Conservation (phyloP, 2,888 invertebrate species). For the Rhamphomyia laevipes region DNA sequence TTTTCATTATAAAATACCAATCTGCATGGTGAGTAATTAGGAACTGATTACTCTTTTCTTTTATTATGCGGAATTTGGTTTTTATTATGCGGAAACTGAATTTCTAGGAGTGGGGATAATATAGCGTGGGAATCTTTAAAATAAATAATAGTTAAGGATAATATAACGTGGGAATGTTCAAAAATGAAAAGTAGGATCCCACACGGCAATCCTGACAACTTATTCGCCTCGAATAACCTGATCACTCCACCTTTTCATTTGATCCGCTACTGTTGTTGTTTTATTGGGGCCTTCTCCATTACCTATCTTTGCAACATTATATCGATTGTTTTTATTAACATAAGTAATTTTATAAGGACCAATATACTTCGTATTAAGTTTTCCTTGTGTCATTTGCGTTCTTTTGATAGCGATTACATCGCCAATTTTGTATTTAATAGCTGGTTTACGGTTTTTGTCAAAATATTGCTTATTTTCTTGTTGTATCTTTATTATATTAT, state of each 20-base stretch:
- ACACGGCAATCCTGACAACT: slow-evolving; percentile 11
- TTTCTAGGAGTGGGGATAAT: too few species aligned
- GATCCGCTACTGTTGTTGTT: slow-evolving; percentile 8
- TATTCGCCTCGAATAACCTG: slow-evolving; percentile 12
- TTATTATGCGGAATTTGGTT: too few species aligned
- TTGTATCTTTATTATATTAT: slow-evolving; percentile 8
- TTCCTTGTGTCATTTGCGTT: slow-evolving; percentile 9
- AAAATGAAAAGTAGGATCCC: too few species aligned
- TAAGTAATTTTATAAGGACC: neutral
- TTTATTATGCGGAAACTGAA: too few species aligned
- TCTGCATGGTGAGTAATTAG: too few species aligned
- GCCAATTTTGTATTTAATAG: slow-evolving; percentile 1
- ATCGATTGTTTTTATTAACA: slow-evolving; percentile 1
- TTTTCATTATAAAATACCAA: too few species aligned
- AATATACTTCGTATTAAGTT: slow-evolving; percentile 6
- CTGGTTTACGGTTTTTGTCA: slow-evolving; percentile 3
- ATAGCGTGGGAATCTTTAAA: too few species aligned
- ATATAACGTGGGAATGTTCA: too few species aligned
- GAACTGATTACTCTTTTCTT: too few species aligned
- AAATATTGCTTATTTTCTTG: slow-evolving; percentile 6
- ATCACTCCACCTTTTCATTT: slow-evolving; percentile 10
- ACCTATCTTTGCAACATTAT: slow-evolving; percentile 6
- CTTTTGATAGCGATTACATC: slow-evolving; percentile 13
- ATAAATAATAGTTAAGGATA: too few species aligned
- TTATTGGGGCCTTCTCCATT: slow-evolving; percentile 5